Evolutionary conservation across 2,113 vertebrate genomes (phyloP).

Genomic region (Pteruthius melanotis): DNA sequence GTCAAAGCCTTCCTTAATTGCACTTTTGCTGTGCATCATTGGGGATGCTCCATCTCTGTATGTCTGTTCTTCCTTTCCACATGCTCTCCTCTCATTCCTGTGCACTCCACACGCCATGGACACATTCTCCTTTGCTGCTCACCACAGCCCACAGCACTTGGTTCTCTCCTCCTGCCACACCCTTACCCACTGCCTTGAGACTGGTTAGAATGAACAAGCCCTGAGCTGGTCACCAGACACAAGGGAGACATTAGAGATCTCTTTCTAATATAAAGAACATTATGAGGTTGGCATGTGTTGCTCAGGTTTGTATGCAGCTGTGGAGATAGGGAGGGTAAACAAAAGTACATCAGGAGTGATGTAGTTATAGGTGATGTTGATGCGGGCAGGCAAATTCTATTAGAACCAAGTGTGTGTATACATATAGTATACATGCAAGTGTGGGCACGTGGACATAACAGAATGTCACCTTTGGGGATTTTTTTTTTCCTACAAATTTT

Average conservation of each 20-base stretch:
- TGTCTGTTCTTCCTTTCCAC: neutral
- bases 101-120: accelerated
- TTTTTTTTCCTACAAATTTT: neutral
- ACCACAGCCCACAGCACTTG: neutral
- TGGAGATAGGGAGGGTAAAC: neutral
- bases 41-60: neutral
- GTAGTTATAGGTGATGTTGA: neutral
- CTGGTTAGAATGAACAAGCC: neutral
- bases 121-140: neutral
- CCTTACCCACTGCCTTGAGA: neutral
- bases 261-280: neutral
- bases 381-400: neutral
- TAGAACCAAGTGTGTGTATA: neutral
- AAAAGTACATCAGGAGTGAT: neutral
- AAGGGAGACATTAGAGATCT: neutral
- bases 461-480: neutral
- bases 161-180: neutral
- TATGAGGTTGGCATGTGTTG: accelerated
- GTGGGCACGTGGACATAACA: neutral
- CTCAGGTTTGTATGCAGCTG: neutral
- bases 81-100: neutral
- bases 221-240: neutral
- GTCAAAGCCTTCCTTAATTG: neutral
- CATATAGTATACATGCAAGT: too few relatives aligned
- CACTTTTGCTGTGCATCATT: accelerated